Evolutionary conservation across 2,113 vertebrate species (phyloP), one percentile per base, ranked within the genome.

Genomic region (Rhinichthys klamathensis): DNA sequence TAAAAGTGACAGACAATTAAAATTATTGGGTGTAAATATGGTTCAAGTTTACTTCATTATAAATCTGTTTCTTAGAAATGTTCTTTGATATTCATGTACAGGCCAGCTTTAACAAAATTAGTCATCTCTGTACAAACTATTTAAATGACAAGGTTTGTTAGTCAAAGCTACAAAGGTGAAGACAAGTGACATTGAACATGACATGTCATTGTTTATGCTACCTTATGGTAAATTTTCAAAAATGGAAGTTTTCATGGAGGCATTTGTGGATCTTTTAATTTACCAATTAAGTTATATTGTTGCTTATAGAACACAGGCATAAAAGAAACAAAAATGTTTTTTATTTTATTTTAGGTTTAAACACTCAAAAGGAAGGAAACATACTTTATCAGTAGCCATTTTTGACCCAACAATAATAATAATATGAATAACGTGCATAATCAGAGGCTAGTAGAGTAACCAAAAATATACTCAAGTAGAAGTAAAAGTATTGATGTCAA

Each of bases 1-100:
- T 67, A 30, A 49, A 61, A 81, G 21, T 49, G 16, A 67, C 25
- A 51, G 25, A 4, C 25, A 32, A 32, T 69, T 67, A 6, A 32
- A 30, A 81, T 81, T 81, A 69, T 44, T 23, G 6, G 8, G 44
- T 81, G 58, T 46, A 80, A 63, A 80, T 46, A 46, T 44, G n/a
- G 10, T 16, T 18, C 6, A 16, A 56, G 21, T 61, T 79, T 58
- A 11, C 35, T 13, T 80, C 6, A 27, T 38, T 1, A 13, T 25
- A 32, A 67, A 16, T 13, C 25, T 81, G 12, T 25, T 15, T 81
- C 21, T 32, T 13, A 23, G 6, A 38, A 41, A 79, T 41, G 41
- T 67, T 65, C 58, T 63, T 63, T 63, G 58, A 80, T 63, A 41
- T 69, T 69, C 10, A 21, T 18, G 41, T 30, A 32, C 9, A 32